These are phyloP conservation scores for Pseudochirops cupreus DNA, from an alignment of 2,797 vertebrate genomes.

Conservation along the genomic window DNA sequence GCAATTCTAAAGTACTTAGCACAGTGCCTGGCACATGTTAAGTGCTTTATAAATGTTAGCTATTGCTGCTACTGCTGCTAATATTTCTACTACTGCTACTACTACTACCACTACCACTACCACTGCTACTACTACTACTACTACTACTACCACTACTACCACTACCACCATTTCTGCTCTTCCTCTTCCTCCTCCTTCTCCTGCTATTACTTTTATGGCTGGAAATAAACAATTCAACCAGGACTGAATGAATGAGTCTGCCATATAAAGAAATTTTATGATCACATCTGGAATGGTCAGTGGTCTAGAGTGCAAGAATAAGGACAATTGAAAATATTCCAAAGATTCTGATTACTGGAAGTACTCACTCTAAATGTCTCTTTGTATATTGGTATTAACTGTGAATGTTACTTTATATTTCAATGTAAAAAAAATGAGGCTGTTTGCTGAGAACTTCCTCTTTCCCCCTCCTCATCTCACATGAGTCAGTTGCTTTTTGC, in stretches of 20 bases:
- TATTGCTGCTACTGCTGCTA: background rate
- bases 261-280: background rate
- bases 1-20: background rate
- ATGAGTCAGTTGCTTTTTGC: background rate
- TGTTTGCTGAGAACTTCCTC: background rate
- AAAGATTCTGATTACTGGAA: background rate
- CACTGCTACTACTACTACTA: too few species aligned
- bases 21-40: background rate
- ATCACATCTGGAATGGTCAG: background rate
- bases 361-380: background rate
- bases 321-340: background rate
- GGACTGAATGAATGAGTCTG: background rate
- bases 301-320: background rate
- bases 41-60: background rate
- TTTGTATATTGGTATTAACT: background rate
- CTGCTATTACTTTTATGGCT: too few species aligned
- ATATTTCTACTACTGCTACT: too few species aligned
- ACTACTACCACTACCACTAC: too few species aligned
- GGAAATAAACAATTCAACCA: background rate
- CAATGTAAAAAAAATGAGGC: background rate
- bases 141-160: too few species aligned
- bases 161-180: too few species aligned
- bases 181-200: too few species aligned
- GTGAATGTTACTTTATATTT: background rate
- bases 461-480: background rate